phyloP scores from a whole-genome alignment of 1,140 invertebrate species.

The Bombus terrestris region DNA sequence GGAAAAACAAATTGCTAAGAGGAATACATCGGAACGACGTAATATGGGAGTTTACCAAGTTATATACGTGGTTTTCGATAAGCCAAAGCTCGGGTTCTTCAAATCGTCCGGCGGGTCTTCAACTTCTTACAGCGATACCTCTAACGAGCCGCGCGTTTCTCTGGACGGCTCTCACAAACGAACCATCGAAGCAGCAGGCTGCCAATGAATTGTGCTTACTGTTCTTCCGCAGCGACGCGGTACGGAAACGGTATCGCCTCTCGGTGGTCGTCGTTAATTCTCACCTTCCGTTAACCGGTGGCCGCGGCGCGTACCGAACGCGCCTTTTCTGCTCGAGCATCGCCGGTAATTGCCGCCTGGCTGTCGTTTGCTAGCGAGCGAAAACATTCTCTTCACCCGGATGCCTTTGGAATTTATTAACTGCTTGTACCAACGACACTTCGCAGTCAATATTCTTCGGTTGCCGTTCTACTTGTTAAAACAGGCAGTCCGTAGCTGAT shows the following conservation, averaged over 20 bases:
- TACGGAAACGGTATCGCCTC: slow-evolving; percentile 65
- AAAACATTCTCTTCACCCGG: neutral
- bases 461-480: neutral
- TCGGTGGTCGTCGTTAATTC: slow-evolving; percentile 68
- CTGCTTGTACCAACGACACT: neutral
- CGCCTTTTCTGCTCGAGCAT: slow-evolving; percentile 58
- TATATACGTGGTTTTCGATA: neutral
- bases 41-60: neutral
- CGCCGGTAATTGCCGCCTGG: slow-evolving; percentile 54
- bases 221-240: slow-evolving; percentile 65
- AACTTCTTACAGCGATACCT: slow-evolving; percentile 12
- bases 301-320: slow-evolving; percentile 34
- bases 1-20: neutral
- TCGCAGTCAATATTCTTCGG: neutral
- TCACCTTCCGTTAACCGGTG: slow-evolving; percentile 59
- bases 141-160: slow-evolving; percentile 20
- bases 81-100: neutral
- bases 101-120: neutral
- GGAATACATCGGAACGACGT: neutral
- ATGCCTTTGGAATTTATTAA: slow-evolving; percentile 1
- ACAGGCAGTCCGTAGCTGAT: neutral
- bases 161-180: slow-evolving; percentile 51
- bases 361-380: neutral
- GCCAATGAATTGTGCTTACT: slow-evolving; percentile 63
- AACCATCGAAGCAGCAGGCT: neutral